Percentiles rank a stretch among this genome's conserved stretches.
Evolutionary conservation across 2,888 invertebrate species (phyloP).

Genomic region (Tetropium fuscum): DNA sequence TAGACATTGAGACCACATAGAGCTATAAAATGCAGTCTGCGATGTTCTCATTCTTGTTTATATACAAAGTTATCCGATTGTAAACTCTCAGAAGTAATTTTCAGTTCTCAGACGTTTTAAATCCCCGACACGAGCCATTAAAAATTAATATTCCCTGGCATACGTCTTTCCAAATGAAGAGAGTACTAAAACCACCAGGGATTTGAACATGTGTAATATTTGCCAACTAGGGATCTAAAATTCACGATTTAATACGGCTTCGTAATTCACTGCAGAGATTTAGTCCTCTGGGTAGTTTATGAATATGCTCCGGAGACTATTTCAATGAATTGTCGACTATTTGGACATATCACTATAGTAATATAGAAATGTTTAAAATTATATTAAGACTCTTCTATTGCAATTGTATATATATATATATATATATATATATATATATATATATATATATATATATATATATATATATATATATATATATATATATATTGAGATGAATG

Average conservation of each 20-base stretch:
- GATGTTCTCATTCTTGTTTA: background rate
- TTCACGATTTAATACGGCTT: background rate
- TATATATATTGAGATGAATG: no score
- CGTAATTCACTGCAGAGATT: background rate
- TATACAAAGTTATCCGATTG: background rate
- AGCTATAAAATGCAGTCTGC: background rate
- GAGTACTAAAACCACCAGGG: conserved; percentile 3
- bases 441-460: no score
- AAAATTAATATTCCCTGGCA: conserved; percentile 15
- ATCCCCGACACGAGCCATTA: conserved; percentile 2
- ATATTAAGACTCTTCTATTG: no score
- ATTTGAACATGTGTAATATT: conserved; percentile 5
- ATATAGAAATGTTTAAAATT: no score
- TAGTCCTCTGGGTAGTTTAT: background rate
- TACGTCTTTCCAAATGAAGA: background rate
- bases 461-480: no score
- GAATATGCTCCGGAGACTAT: background rate
- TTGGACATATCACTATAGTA: no score
- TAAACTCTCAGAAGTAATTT: conserved; percentile 11
- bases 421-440: no score
- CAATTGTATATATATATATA: no score
- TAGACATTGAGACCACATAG: no score
- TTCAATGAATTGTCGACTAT: no score
- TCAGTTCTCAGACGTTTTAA: conserved; percentile 12
- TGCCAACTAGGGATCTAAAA: background rate